These are phyloP conservation scores for Ophraella communa DNA, from an alignment of 2,888 invertebrate species.

Conservation along the genomic window DNA sequence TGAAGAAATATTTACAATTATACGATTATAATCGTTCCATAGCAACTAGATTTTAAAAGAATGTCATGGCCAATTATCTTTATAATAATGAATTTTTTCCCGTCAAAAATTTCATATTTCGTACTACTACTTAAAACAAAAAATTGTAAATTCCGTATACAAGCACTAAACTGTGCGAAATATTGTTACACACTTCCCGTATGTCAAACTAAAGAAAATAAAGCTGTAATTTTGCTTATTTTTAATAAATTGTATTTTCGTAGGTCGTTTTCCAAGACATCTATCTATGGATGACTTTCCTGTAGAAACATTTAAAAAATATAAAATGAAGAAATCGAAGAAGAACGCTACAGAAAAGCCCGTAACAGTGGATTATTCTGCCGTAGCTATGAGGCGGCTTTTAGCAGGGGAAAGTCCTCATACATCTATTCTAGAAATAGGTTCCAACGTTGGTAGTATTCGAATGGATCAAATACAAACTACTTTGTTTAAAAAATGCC, in stretches of 20 bases:
- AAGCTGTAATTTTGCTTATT: not conserved
- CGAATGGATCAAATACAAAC: slow-evolving; percentile 47
- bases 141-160: too few relatives aligned
- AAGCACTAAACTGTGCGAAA: too few relatives aligned
- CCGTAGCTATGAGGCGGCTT: slow-evolving; percentile 48
- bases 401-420: slow-evolving; percentile 49
- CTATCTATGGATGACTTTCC: slow-evolving; percentile 52
- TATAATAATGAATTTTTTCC: too few relatives aligned
- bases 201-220: too few relatives aligned
- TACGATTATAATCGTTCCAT: too few relatives aligned
- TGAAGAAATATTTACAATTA: too few relatives aligned
- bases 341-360: slow-evolving; percentile 52
- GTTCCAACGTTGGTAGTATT: slow-evolving; percentile 54
- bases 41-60: too few relatives aligned
- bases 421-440: slow-evolving; percentile 51
- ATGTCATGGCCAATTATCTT: too few relatives aligned
- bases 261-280: slow-evolving; percentile 47
- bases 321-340: slow-evolving; percentile 50
- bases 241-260: not conserved
- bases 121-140: too few relatives aligned
- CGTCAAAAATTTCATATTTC: too few relatives aligned
- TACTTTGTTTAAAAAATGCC: slow-evolving; percentile 34
- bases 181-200: too few relatives aligned
- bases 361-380: slow-evolving; percentile 49
- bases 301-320: slow-evolving; percentile 51